Base-by-base conservation (phyloP, 1,140 invertebrate species). In the Scaptomyza pallida region DNA sequence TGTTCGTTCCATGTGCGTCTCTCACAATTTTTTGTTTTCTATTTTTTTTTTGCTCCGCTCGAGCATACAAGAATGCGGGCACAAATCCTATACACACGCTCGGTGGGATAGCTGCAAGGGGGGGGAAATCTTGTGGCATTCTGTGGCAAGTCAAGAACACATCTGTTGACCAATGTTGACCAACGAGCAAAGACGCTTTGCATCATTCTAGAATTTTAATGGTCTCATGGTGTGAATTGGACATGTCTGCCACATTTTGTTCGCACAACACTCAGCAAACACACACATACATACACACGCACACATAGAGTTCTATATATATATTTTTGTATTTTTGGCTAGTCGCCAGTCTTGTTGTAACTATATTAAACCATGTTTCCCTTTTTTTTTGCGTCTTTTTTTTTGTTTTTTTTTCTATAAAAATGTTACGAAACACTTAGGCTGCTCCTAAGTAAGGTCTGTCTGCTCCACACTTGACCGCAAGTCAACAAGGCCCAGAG, bases 81-180 rank as follows among this genome's bases (percentile, higher is more conserved):
- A 75, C 72, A 75, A 82, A 82, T 85, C 79, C 65, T 61, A 68
- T 76, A 68, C 72, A 65, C 75, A 52, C 35, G 43, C 5, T 26
- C n/a, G 21, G 12, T 4, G n/a, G n/a, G 6, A 16, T 9, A 17
- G 19, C 3, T 13, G 15, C 2, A 12, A 2, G 12, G 13, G 45
- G 45, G 2, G 26, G 19, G 13, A 12, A 5, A n/a, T 5, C 17
- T 33, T 15, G n/a, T 30, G 43, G 26, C 44, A 54, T 44, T 63
- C 60, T 68, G 64, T 44, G 50, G 59, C 67, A 70, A 70, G 67
- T 70, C 51, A 70, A 56, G 51, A 70, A 45, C 60, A 70, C 67
- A 70, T 64, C 60, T 70, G 67, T 70, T 70, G 67, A 70, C 67
- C 67, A 33, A 55, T 23, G 16, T 48, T 54, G 48, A 56, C 60